These are phyloP conservation scores for Podilymbus podiceps DNA, from an alignment of 2,113 vertebrate genomes.

Conservation along the genomic window DNA sequence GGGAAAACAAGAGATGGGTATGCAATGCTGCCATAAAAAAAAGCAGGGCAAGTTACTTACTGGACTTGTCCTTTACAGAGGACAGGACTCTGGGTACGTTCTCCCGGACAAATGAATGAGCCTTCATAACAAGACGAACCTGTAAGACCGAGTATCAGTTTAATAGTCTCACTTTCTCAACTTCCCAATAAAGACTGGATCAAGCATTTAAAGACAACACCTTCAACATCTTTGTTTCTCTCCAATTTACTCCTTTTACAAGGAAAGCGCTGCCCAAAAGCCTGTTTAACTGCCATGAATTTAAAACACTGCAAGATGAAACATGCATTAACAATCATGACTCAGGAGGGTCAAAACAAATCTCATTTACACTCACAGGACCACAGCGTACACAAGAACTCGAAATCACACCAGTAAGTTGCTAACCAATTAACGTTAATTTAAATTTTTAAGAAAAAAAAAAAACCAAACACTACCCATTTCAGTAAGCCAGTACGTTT, in stretches of 20 bases:
- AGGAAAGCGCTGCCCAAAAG: not conserved
- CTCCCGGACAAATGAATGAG: conserved; percentile 89
- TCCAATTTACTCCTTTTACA: not conserved
- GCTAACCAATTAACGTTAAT: not conserved
- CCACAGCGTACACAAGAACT: not conserved
- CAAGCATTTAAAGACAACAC: not conserved
- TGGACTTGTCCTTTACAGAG: conserved; percentile 76
- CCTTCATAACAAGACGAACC: conserved; percentile 94
- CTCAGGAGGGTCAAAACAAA: not conserved
- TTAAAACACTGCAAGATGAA: not conserved
- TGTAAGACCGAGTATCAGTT: conserved; percentile 37
- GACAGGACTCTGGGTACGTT: conserved; percentile 84
- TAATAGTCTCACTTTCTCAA: not conserved
- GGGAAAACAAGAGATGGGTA: not conserved
- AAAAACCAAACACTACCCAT: not conserved
- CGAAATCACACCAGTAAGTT: not conserved
- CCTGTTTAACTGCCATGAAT: not conserved
- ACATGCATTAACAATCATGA: not conserved
- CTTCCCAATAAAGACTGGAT: not conserved
- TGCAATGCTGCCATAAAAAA: not conserved
- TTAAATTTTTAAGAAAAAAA: not conserved
- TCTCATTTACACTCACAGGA: not conserved
- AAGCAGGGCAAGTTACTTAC: conserved; percentile 69
- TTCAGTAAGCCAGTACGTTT: not conserved
- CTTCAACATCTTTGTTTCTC: not conserved